Percentiles rank a stretch among this genome's conserved stretches.
Conservation (phyloP, 2,888 invertebrate genomes). For the Anaspis maculata region DNA sequence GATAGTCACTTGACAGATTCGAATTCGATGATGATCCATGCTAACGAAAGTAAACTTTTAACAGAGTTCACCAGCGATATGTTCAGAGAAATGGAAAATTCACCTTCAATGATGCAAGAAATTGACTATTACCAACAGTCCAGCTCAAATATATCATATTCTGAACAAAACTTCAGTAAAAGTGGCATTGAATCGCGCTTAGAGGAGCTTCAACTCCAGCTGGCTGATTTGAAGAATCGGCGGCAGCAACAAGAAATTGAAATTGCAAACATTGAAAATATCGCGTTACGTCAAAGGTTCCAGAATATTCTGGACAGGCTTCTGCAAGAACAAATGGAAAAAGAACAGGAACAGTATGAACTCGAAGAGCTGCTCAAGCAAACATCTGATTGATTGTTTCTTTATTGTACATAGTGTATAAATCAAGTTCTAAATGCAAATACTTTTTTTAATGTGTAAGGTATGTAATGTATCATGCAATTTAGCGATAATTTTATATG, state of each 20-base stretch:
- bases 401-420: too few species aligned
- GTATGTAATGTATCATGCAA: too few species aligned
- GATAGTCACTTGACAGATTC: conserved; percentile 68
- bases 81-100: conserved; percentile 42
- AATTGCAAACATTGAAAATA: conserved; percentile 77
- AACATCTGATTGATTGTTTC: conserved; percentile 4
- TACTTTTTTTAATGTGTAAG: too few species aligned
- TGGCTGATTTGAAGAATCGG: conserved; percentile 66
- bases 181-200: conserved; percentile 48
- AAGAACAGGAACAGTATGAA: conserved; percentile 56
- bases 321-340: conserved; percentile 69
- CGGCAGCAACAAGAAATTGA: conserved; percentile 74
- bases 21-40: conserved; percentile 48
- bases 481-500: too few species aligned
- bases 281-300: conserved; percentile 73
- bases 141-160: conserved; percentile 24
- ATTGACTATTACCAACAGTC: conserved; percentile 38
- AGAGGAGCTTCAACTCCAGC: conserved; percentile 62
- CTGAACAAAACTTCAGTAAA: conserved; percentile 29
- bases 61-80: conserved; percentile 57
- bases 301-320: conserved; percentile 67
- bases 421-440: too few species aligned
- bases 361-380: conserved; percentile 36
- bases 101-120: conserved; percentile 34
- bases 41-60: conserved; percentile 41